These are phyloP conservation scores for Myripristis murdjan DNA, from an alignment of 2,797 vertebrate species.

Conservation along the genomic window DNA sequence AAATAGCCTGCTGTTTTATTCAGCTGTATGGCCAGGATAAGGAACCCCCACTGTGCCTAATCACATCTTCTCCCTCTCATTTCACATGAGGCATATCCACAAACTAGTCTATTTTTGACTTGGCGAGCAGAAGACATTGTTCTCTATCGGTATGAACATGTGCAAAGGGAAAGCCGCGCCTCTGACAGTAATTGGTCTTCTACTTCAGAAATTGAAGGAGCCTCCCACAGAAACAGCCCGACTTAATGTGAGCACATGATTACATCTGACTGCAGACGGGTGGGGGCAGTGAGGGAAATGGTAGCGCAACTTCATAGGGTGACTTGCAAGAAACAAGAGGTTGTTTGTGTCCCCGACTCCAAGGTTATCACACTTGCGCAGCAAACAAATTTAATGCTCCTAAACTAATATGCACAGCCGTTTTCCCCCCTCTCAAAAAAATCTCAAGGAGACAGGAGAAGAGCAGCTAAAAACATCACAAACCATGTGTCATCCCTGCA, in stretches of 20 bases:
- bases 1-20: constrained; percentile 79
- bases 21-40: constrained; percentile 73
- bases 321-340: not conserved
- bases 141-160: constrained; percentile 21
- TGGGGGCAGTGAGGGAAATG: not conserved
- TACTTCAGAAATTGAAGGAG: constrained; percentile 18
- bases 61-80: constrained; percentile 74
- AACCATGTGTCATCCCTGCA: not conserved
- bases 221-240: constrained; percentile 2
- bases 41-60: constrained; percentile 75
- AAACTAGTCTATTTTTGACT: constrained; percentile 72
- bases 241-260: constrained; percentile 8
- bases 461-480: not conserved
- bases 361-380: not conserved
- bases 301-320: not conserved
- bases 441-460: not conserved
- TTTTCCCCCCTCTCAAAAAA: not conserved
- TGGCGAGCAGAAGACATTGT: constrained; percentile 38
- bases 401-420: not conserved
- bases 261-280: constrained; percentile 6
- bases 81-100: constrained; percentile 70
- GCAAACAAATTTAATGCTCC: not conserved
- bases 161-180: constrained; percentile 1
- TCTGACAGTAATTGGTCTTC: constrained; percentile 12
- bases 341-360: constrained; percentile 2